These are phyloP conservation scores for Anastatus disparis DNA, from an alignment of 1,140 invertebrate genomes.

Conservation along the genomic window DNA sequence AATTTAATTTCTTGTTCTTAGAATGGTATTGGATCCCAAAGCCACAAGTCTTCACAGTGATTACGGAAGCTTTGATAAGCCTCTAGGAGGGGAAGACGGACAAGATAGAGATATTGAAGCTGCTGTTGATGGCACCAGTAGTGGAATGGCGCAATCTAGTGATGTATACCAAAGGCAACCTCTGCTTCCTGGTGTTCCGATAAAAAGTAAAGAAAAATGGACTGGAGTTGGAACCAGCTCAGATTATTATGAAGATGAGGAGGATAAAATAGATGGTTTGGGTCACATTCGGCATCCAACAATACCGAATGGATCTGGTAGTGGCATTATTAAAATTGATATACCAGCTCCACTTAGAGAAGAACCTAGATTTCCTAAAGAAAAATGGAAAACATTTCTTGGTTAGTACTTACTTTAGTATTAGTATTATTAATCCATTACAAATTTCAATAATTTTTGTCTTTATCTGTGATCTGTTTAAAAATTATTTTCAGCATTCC, in stretches of 20 bases:
- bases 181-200: constrained; percentile 61
- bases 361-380: constrained; percentile 75
- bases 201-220: constrained; percentile 63
- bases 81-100: constrained; percentile 57
- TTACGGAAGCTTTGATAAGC: constrained; percentile 69
- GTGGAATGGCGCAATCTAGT: constrained; percentile 64
- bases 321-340: constrained; percentile 68
- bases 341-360: constrained; percentile 70
- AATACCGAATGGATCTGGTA: constrained; percentile 59
- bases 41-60: constrained; percentile 66
- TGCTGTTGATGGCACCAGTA: constrained; percentile 60
- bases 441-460: not conserved
- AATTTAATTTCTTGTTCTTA: constrained; percentile 45
- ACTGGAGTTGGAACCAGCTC: constrained; percentile 56
- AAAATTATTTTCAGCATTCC: constrained; percentile 67
- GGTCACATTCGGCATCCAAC: constrained; percentile 54
- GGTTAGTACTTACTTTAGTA: constrained; percentile 60
- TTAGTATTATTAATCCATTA: not conserved
- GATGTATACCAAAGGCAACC: constrained; percentile 69
- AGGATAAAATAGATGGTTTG: constrained; percentile 61
- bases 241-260: constrained; percentile 64
- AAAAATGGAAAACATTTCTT: constrained; percentile 77
- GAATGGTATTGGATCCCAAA: constrained; percentile 71
- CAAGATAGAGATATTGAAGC: constrained; percentile 58
- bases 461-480: too few relatives aligned